Conservation (phyloP, 2,797 vertebrate genomes). For the Arnoldichthys spilopterus region DNA sequence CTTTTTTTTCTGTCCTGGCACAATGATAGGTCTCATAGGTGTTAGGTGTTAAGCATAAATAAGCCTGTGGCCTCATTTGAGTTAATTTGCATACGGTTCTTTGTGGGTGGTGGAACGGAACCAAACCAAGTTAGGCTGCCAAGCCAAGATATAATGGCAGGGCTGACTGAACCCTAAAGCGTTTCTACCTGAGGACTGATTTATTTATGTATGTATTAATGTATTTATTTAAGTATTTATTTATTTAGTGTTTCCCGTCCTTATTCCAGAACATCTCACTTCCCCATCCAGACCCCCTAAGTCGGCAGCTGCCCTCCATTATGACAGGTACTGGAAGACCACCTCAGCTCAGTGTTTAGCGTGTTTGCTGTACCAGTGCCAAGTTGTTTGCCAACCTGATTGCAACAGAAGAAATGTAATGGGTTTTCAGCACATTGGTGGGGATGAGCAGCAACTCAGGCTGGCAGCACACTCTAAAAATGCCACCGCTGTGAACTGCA, state of each 20-base stretch:
- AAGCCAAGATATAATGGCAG: not conserved
- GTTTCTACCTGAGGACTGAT: slow-evolving; percentile 7
- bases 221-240: too few relatives aligned
- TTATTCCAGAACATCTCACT: not conserved
- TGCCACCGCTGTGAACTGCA: not conserved
- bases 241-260: not conserved
- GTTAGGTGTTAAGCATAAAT: not conserved
- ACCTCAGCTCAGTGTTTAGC: not conserved
- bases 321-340: slow-evolving; percentile 15
- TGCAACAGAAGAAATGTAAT: not conserved
- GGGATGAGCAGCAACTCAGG: not conserved
- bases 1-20: not conserved
- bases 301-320: slow-evolving; percentile 36
- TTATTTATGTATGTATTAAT: too few relatives aligned
- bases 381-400: slow-evolving; percentile 27
- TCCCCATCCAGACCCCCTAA: slow-evolving; percentile 26
- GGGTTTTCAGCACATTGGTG: slow-evolving; percentile 7
- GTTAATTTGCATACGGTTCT: not conserved
- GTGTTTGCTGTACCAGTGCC: slow-evolving; percentile 17
- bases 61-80: not conserved
- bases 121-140: not conserved
- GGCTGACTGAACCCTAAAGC: not conserved
- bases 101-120: not conserved
- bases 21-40: not conserved
- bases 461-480: not conserved